Evolutionary conservation across 30 jellyfish, hydroid and myxozoan species (phyloP).

Genomic region (Haliclystus octoradiatus): DNA sequence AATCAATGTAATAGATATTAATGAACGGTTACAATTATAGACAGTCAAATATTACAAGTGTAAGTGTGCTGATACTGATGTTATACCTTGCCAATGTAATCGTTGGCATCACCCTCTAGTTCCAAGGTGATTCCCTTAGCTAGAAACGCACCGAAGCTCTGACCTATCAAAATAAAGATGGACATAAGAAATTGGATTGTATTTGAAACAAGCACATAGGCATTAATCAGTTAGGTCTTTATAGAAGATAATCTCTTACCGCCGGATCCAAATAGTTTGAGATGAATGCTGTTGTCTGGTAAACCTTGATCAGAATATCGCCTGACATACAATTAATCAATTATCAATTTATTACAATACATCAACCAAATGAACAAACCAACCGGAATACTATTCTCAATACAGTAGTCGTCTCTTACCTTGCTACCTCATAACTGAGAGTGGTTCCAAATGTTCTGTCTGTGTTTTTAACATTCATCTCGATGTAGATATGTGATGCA

Average conservation of each 20-base stretch:
- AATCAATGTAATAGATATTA: not conserved
- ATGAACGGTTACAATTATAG: not conserved
- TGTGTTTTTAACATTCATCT: slow-evolving; percentile 47
- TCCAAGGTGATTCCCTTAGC: slow-evolving; percentile 65
- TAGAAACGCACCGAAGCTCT: slow-evolving; percentile 75
- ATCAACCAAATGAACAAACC: too few relatives aligned
- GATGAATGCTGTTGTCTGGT: slow-evolving; percentile 63
- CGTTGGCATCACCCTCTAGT: slow-evolving; percentile 85
- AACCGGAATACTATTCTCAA: not conserved
- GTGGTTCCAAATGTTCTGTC: slow-evolving; percentile 71
- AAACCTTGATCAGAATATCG: slow-evolving; percentile 39
- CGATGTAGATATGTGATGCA: slow-evolving; percentile 21
- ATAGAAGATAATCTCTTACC: slow-evolving; percentile 9
- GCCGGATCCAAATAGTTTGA: slow-evolving; percentile 50
- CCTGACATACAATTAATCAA: too few relatives aligned
- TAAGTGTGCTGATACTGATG: not conserved
- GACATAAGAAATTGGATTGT: not conserved
- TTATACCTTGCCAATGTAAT: slow-evolving; percentile 67
- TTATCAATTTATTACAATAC: too few relatives aligned
- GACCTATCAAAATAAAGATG: slow-evolving; percentile 27
- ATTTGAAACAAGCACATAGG: not conserved
- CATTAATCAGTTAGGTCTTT: not conserved
- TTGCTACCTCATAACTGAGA: slow-evolving; percentile 57
- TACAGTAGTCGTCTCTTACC: slow-evolving; percentile 11
- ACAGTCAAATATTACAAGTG: not conserved